A percentile compares a stretch with the other conserved stretches of the same genome.
Conservation (phyloP, 2,797 vertebrate genomes). For the Spinus olivaceus region DNA sequence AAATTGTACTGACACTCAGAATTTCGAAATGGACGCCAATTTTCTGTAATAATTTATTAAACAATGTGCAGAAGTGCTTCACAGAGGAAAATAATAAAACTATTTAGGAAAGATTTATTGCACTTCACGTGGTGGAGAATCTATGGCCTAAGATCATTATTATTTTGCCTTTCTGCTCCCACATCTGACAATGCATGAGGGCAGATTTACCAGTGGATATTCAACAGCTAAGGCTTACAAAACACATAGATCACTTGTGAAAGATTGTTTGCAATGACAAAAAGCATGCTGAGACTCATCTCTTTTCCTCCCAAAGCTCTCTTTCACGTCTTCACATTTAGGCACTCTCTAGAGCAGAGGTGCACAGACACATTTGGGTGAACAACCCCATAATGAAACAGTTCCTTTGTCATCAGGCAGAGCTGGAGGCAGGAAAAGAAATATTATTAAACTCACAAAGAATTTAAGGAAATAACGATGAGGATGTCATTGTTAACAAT, state of each 20-base stretch:
- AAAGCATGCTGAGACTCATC: not conserved
- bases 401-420: too few species aligned
- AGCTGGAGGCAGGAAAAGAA: not conserved
- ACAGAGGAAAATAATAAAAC: conserved; percentile 33
- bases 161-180: not conserved
- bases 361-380: accelerated
- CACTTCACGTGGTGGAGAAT: not conserved
- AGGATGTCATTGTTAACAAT: not conserved
- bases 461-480: not conserved
- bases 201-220: conserved; percentile 45
- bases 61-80: conserved; percentile 34
- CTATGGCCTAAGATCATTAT: conserved; percentile 11
- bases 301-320: not conserved
- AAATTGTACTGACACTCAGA: conserved; percentile 29
- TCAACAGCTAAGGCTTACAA: not conserved
- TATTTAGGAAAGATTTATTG: conserved; percentile 63
- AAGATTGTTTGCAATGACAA: not conserved
- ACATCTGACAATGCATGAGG: not conserved
- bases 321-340: not conserved
- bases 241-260: conserved; percentile 5
- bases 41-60: conserved; percentile 44
- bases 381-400: not conserved
- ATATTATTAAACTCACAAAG: not conserved
- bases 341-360: not conserved
- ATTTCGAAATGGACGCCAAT: conserved; percentile 49